Evolutionary conservation across 2,888 invertebrate species (phyloP).

Genomic region (Scelioninae gen. 2): DNA sequence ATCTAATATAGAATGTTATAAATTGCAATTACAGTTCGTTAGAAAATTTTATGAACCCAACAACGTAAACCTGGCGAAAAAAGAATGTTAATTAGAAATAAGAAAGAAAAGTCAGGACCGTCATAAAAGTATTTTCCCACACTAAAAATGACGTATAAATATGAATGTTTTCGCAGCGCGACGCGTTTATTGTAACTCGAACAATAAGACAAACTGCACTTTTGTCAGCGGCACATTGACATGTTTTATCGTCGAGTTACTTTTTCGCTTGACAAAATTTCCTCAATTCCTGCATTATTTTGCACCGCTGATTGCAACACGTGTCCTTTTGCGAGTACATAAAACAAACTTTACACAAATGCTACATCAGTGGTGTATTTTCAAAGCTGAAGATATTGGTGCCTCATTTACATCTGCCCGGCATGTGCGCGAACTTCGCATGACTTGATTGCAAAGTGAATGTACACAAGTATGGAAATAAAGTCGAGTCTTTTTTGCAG

Average conservation of each 20-base stretch:
- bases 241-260: slow-evolving; percentile 45
- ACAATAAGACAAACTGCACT: slow-evolving; percentile 36
- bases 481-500: slow-evolving; percentile 23
- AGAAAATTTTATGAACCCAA: no score
- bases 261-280: slow-evolving; percentile 52
- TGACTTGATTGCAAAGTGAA: slow-evolving; percentile 43
- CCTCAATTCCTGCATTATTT: slow-evolving; percentile 38
- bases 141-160: slow-evolving; percentile 24
- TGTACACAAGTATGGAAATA: slow-evolving; percentile 27
- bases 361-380: slow-evolving; percentile 43
- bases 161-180: slow-evolving; percentile 33
- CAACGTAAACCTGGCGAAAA: no score
- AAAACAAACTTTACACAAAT: slow-evolving; percentile 54
- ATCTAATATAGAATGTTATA: no score
- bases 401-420: slow-evolving; percentile 45
- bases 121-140: slow-evolving; percentile 10
- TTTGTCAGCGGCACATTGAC: slow-evolving; percentile 26
- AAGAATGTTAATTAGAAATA: slow-evolving; percentile 2
- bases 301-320: slow-evolving; percentile 43
- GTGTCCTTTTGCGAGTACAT: slow-evolving; percentile 43
- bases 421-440: slow-evolving; percentile 26
- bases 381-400: slow-evolving; percentile 49
- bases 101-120: slow-evolving; percentile 6
- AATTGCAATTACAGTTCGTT: no score
- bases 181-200: slow-evolving; percentile 30